Evolutionary conservation across 2,888 invertebrate species (phyloP).

Genomic region (Volucella inflata): DNA sequence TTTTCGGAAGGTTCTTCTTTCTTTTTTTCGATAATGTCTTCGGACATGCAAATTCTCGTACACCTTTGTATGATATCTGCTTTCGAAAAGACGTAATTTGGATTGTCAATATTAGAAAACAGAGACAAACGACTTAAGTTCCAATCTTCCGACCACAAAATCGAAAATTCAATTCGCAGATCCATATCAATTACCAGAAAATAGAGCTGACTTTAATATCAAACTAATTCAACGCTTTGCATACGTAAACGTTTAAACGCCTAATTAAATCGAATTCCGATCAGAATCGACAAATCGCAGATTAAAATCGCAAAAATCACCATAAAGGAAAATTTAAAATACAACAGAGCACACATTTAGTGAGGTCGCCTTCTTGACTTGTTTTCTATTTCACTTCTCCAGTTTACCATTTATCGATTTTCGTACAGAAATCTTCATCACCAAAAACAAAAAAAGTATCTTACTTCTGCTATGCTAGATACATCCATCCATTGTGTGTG

Average conservation of each 20-base stretch:
- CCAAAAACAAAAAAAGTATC: conserved; percentile 23
- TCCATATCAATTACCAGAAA: conserved; percentile 41
- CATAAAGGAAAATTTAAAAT: conserved; percentile 71
- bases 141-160: background rate
- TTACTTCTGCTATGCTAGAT: conserved; percentile 42
- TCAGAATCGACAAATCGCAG: conserved; percentile 51
- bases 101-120: too few relatives aligned
- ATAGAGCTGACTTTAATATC: conserved; percentile 21
- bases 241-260: conserved; percentile 51
- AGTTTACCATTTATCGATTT: conserved; percentile 64
- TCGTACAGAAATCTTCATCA: conserved; percentile 43
- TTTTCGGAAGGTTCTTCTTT: too few relatives aligned
- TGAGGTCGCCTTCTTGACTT: conserved; percentile 38
- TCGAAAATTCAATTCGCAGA: conserved; percentile 5
- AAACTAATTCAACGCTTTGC: conserved; percentile 46
- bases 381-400: too few relatives aligned
- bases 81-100: too few relatives aligned
- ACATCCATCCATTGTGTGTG: conserved; percentile 26
- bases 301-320: conserved; percentile 66
- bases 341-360: conserved; percentile 41
- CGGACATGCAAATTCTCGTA: too few relatives aligned
- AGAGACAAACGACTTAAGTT: background rate
- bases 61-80: too few relatives aligned
- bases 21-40: too few relatives aligned
- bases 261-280: conserved; percentile 43